These are phyloP conservation scores for Tenualosa ilisha DNA, from an alignment of 2,797 vertebrate genomes.

Conservation along the genomic window DNA sequence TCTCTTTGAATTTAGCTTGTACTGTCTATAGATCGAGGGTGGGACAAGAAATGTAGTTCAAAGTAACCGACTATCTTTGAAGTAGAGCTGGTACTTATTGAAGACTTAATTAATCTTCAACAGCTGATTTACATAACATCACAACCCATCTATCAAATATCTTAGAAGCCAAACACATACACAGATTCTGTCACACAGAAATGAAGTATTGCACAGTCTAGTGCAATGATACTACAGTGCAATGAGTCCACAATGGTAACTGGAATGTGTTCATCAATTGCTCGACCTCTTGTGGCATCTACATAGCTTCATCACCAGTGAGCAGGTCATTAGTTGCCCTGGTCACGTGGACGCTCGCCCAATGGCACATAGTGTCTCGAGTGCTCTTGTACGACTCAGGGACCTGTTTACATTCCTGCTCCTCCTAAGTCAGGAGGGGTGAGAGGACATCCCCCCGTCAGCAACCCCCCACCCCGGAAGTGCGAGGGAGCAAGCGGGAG, in stretches of 20 bases:
- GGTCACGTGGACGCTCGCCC: background rate
- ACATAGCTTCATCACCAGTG: conserved; percentile 4
- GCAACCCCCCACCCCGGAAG: conserved; percentile 2
- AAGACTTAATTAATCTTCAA: background rate
- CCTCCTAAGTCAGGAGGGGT: conserved; percentile 35
- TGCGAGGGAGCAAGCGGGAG: conserved; percentile 34
- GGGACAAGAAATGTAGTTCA: background rate
- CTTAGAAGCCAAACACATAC: background rate
- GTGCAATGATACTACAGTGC: background rate
- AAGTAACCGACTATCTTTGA: background rate
- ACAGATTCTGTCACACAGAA: background rate
- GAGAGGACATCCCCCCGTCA: background rate
- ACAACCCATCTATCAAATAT: background rate
- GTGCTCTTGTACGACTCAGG: conserved; percentile 31
- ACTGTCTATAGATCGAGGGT: background rate
- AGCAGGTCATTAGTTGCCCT: background rate
- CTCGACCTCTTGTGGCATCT: background rate
- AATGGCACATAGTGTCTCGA: background rate
- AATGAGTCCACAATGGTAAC: background rate
- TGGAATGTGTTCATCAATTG: background rate
- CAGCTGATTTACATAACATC: background rate
- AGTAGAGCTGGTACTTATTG: background rate
- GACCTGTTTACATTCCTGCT: conserved; percentile 68
- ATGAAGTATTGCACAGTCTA: background rate
- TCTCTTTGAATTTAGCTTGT: background rate